Evolutionary conservation across 2,113 vertebrate species (phyloP), one percentile per base, ranked within the genome.

Genomic region (Neogale vison): DNA sequence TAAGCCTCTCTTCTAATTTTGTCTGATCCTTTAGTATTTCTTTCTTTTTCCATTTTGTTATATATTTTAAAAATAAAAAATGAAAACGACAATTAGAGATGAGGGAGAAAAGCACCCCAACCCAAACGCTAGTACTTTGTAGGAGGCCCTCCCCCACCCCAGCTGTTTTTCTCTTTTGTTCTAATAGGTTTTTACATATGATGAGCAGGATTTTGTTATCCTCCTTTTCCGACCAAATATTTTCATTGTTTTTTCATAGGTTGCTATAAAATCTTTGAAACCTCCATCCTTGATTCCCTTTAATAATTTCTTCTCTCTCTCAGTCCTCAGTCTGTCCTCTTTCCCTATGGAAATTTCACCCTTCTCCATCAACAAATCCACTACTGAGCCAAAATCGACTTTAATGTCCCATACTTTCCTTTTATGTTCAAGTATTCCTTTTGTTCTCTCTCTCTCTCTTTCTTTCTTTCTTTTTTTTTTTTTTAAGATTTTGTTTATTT

Each of bases 1-100:
- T 97, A 98, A 97, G 92, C 88, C 97, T 96, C 88, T 93, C 94
- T 92, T 96, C 92, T 97, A 97, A 97, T 97, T 98, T 96, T 86
- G 59, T 98, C 96, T 98, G 96, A 96, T 97, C 92, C 93, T 96
- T 95, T 97, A 88, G 92, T 85, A 72, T 95, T 95, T 71, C 93
- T 94, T 93, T 92, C 82, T 90, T 90, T 96, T 98, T 77, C 90
- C 29, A 81, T 92, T 86, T 84, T 85, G 74, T 85, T 63, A 90
- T 76, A 61, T 86, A 93, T 97, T 95, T 97, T 95, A 57, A 97
- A 97, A 96, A 96, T 97, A 97, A 97, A 63, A 98, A 97, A 98
- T 93, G 95, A 96, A 97, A 95, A 97, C 7, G 74, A 72, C 92
- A 95, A 97, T 97, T 97, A 98, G 79, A 97, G 79, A 61, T 57